Evolutionary conservation across 2,113 vertebrate genomes (phyloP).

Genomic region (Megaptera novaeangliae): DNA sequence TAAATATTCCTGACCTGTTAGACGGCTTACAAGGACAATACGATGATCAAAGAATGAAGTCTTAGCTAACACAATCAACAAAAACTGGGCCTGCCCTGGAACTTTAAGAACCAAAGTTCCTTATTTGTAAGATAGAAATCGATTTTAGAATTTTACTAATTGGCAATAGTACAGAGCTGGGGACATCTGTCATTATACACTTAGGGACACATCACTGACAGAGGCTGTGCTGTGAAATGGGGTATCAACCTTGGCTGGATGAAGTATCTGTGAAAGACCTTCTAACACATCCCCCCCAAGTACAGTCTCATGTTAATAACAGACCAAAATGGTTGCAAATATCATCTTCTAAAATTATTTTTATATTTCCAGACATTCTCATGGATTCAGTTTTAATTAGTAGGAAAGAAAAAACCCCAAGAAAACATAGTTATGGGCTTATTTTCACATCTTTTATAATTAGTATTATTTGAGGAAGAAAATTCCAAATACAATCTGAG

Average conservation of each 20-base stretch:
- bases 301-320: not conserved
- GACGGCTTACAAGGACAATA: not conserved
- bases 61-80: not conserved
- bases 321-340: not conserved
- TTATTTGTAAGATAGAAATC: not conserved
- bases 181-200: not conserved
- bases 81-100: not conserved
- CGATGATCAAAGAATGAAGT: not conserved
- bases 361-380: not conserved
- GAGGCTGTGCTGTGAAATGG: not conserved
- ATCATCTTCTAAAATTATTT: not conserved
- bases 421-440: not conserved
- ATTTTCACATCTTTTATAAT: slow-evolving; percentile 34
- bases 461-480: slow-evolving; percentile 21
- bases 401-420: not conserved
- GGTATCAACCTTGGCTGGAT: not conserved
- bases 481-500: not conserved
- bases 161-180: not conserved
- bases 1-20: not conserved
- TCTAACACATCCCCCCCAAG: not conserved
- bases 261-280: not conserved
- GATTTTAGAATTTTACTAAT: not conserved
- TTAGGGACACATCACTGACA: not conserved
- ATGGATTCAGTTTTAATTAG: not conserved
- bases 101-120: not conserved